Evolutionary conservation across 1,140 invertebrate species (phyloP).

Genomic region (Sitophilus oryzae): DNA sequence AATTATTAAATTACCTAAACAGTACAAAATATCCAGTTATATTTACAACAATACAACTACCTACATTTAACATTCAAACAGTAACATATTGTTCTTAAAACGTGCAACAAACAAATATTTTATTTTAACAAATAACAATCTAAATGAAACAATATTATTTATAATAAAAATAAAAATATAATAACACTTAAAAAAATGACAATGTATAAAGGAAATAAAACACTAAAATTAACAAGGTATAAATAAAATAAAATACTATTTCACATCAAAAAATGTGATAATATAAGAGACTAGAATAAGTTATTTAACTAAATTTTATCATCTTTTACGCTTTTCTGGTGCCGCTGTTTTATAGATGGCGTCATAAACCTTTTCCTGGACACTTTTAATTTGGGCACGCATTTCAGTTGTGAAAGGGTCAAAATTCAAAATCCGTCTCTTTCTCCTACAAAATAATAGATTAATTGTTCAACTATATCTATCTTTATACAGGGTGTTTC

Average conservation of each 20-base stretch:
- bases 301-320: background rate
- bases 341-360: slow-evolving; percentile 41
- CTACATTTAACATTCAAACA: no score
- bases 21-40: no score
- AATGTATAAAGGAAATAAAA: no score
- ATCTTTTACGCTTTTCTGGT: slow-evolving; percentile 24
- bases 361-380: slow-evolving; percentile 47
- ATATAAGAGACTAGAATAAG: background rate
- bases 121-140: no score
- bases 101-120: no score
- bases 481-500: no score
- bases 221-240: background rate
- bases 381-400: slow-evolving; percentile 48
- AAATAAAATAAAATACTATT: background rate
- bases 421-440: slow-evolving; percentile 57
- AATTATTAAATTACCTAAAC: no score
- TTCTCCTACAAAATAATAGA: slow-evolving; percentile 47
- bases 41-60: no score
- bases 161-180: background rate
- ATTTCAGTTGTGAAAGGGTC: slow-evolving; percentile 61
- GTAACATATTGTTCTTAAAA: no score
- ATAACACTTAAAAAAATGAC: no score
- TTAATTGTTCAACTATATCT: background rate
- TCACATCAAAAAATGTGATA: background rate
- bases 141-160: no score